phyloP scores from a whole-genome alignment of 2,797 vertebrate species.

The Syncerus caffer region DNA sequence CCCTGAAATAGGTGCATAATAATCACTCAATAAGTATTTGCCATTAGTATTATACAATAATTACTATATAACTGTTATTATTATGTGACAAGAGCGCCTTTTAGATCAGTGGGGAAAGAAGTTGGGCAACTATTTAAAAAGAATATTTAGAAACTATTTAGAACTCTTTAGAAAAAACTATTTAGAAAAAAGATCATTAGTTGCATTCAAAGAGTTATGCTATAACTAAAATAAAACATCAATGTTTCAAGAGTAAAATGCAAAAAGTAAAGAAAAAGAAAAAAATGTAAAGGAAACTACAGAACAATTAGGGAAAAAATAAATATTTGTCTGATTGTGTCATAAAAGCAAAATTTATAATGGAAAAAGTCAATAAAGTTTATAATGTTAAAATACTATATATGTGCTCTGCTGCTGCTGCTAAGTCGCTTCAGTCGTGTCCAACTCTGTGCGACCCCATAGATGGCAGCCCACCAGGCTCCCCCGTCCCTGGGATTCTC shows the following conservation, averaged over 20 bases:
- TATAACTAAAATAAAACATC: neutral
- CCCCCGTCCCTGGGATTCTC: too few relatives aligned
- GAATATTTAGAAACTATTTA: neutral
- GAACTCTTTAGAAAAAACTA: neutral
- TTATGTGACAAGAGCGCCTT: neutral
- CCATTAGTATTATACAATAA: neutral
- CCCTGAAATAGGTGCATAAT: neutral
- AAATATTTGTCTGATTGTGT: neutral
- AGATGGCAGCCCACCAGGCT: too few relatives aligned
- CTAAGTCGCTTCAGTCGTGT: too few relatives aligned
- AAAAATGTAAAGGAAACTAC: neutral
- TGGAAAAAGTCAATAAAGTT: neutral
- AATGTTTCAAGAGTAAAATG: neutral
- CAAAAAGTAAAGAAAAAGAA: neutral
- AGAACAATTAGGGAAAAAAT: neutral
- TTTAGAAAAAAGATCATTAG: neutral
- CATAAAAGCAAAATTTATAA: neutral
- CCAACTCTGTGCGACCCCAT: too few relatives aligned
- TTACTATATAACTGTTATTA: neutral
- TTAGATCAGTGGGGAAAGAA: neutral
- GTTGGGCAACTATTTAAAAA: neutral
- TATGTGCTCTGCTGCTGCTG: too few relatives aligned
- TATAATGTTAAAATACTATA: neutral
- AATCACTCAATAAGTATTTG: neutral
- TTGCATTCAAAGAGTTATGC: neutral